These are phyloP conservation scores for Tromatobia lineatoria DNA, from an alignment of 2,888 invertebrate species.

Conservation along the genomic window DNA sequence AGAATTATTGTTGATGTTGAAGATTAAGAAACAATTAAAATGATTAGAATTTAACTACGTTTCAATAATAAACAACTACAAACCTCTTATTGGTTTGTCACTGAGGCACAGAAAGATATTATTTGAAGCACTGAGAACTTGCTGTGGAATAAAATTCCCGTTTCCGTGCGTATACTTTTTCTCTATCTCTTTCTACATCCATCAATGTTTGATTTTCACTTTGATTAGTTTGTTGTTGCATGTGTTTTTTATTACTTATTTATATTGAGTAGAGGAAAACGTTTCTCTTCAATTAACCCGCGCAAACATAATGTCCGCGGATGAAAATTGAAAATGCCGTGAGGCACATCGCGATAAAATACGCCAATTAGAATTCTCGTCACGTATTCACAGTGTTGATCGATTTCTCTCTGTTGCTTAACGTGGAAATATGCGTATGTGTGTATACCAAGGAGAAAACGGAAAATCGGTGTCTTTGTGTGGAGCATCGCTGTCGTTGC, in stretches of 20 bases:
- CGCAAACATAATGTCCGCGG: background rate
- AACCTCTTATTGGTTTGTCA: too few species aligned
- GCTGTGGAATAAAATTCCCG: too few species aligned
- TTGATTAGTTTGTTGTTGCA: background rate
- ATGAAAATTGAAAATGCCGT: constrained; percentile 37
- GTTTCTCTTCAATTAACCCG: background rate
- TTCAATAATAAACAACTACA: too few species aligned
- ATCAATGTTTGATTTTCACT: constrained; percentile 15
- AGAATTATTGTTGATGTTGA: too few species aligned
- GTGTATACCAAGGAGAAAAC: constrained; percentile 3
- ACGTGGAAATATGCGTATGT: constrained; percentile 36
- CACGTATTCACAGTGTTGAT: constrained; percentile 54
- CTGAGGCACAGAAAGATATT: too few species aligned
- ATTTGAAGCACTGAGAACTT: too few species aligned
- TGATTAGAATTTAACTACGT: too few species aligned
- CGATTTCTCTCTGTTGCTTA: constrained; percentile 67
- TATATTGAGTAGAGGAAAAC: constrained; percentile 4
- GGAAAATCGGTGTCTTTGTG: constrained; percentile 19
- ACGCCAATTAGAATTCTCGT: constrained; percentile 46
- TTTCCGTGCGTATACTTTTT: background rate
- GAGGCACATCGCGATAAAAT: constrained; percentile 23
- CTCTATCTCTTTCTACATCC: background rate
- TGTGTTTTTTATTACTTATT: constrained; percentile 22
- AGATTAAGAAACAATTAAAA: too few species aligned
- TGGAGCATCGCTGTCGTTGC: background rate